Evolutionary conservation across 2,888 invertebrate species (phyloP), one percentile per base, ranked within the genome.

Genomic region (Meiosimyza platycephala): DNA sequence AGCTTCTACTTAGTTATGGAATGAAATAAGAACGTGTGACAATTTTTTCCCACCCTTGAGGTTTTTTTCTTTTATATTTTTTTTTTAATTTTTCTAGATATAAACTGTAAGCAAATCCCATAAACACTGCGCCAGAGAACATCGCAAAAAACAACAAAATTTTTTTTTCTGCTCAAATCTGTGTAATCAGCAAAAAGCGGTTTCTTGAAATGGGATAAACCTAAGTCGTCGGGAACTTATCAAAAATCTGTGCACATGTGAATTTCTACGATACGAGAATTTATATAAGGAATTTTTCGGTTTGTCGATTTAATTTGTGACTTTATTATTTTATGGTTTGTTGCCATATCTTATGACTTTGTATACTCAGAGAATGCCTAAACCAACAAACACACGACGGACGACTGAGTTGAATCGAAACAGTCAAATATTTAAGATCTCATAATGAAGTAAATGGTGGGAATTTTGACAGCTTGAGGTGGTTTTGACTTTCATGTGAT

Each of bases 21-120:
- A 16, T 22, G 28, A 18, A 57, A 51, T 22, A 15, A 12, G 55
- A 60, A 60, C 33, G 68, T 48, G 68, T 13, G 50, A 22, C 28
- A n/a, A 62, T 52, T 51, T 52, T 60, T 69, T 69, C 69, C 50
- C 69, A 69, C 69, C 69, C 69, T 69, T 69, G 69, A 69, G 51
- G 40, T 48, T 48, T 55, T 57, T 57, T 57, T n/a, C n/a, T 28
- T 18, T 15, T n/a, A 28, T 28, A 22, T 57, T 6, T 3, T 28
- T 6, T 57, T 57, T 57, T 7, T 47, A 11, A 40, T 40, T 40
- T 60, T 40, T 12, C 59, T 69, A 52, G 51, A 59, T 60, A 57
- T 52, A 18, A 47, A 52, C 48, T 16, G 52, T 60, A 69, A 60
- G 40, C 28, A 22, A 51, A 60, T 51, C 50, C 48, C 28, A 33